phyloP scores from a whole-genome alignment of 2,888 invertebrate genomes.

The Apomyelois bistriatella region DNA sequence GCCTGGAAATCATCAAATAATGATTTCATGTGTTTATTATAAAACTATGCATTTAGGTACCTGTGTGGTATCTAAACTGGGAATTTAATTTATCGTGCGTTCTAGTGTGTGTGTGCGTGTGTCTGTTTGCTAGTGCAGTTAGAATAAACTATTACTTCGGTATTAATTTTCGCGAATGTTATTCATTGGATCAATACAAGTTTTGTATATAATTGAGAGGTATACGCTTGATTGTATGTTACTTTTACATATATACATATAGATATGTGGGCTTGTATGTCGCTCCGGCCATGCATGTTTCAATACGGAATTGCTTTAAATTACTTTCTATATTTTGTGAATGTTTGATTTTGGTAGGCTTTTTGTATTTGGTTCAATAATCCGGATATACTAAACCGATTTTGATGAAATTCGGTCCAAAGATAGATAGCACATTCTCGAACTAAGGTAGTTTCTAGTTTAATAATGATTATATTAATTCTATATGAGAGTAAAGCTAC shows the following conservation, averaged over 20 bases:
- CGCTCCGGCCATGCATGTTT: background rate
- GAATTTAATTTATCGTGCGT: slow-evolving; percentile 24
- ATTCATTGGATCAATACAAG: slow-evolving; percentile 50
- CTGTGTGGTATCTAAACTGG: slow-evolving; percentile 21
- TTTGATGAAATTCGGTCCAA: too few species aligned
- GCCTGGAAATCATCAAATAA: slow-evolving; percentile 78
- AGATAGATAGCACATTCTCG: too few species aligned
- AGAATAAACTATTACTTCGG: slow-evolving; percentile 58
- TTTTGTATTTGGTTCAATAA: too few species aligned
- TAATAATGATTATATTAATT: too few species aligned
- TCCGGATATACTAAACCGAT: too few species aligned
- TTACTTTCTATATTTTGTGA: background rate
- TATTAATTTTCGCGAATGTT: slow-evolving; percentile 55
- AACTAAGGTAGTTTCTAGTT: too few species aligned
- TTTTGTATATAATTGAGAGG: slow-evolving; percentile 17
- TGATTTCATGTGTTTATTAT: slow-evolving; percentile 76
- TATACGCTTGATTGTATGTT: slow-evolving; percentile 5
- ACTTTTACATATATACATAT: slow-evolving; percentile 3
- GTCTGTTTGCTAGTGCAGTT: slow-evolving; percentile 39
- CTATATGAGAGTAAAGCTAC: too few species aligned
- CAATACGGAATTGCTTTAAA: background rate
- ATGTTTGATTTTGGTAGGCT: too few species aligned
- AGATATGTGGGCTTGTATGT: slow-evolving; percentile 13
- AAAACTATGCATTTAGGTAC: slow-evolving; percentile 45
- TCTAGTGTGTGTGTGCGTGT: slow-evolving; percentile 24